Evolutionary conservation across 2,113 vertebrate genomes (phyloP).

Genomic region (Ornithorhynchus anatinus): DNA sequence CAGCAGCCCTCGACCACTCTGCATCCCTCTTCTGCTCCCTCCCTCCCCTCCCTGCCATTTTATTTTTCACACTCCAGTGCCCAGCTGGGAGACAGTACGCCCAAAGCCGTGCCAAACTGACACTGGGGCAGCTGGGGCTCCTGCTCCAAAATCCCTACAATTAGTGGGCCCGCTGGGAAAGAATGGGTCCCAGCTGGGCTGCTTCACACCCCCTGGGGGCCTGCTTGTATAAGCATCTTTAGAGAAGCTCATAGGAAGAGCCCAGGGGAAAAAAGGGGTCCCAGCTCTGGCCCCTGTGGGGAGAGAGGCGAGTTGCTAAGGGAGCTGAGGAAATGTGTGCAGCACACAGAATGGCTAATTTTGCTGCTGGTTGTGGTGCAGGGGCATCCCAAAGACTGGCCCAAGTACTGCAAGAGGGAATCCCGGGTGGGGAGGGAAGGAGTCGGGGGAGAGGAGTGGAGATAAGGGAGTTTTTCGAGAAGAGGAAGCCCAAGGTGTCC

Average conservation of each 20-base stretch:
- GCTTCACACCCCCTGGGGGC: background rate
- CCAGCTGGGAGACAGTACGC: no score
- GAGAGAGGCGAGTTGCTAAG: background rate
- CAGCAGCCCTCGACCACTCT: no score
- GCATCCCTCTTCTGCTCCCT: fast-evolving
- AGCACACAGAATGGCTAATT: no score
- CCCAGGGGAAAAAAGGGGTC: background rate
- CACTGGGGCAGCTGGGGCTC: no score
- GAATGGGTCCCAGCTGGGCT: background rate
- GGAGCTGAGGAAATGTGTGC: background rate
- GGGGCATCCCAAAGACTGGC: no score
- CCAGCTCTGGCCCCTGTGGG: background rate
- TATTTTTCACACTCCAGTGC: no score
- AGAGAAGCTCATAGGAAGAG: background rate
- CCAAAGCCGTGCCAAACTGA: no score
- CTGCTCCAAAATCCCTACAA: no score
- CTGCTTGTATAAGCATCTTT: no score
- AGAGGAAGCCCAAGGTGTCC: background rate
- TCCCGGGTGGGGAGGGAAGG: background rate
- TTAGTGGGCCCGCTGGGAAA: no score
- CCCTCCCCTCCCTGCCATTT: background rate
- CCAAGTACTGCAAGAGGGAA: fast-evolving
- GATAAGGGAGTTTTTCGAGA: fast-evolving
- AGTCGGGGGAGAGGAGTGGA: fast-evolving
- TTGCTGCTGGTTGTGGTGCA: no score